Conservation (phyloP, 2,888 invertebrate species). For the Dolichopus griseipennis region DNA sequence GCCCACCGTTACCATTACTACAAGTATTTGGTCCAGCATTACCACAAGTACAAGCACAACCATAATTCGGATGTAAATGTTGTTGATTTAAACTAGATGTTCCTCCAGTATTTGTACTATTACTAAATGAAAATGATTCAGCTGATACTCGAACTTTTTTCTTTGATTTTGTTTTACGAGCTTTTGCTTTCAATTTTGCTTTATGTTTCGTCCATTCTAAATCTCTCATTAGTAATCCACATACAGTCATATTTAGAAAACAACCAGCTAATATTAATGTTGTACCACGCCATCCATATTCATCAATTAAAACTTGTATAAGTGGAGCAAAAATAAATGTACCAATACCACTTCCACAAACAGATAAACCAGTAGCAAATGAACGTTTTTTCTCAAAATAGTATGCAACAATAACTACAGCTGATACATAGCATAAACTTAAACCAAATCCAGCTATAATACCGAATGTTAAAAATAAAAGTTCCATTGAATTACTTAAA, state of each 20-base stretch:
- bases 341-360: slow-evolving; percentile 81
- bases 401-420: slow-evolving; percentile 82
- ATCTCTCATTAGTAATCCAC: slow-evolving; percentile 69
- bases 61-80: slow-evolving; percentile 27
- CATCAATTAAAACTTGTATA: slow-evolving; percentile 60
- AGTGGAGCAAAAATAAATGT: slow-evolving; percentile 80
- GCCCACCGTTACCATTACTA: slow-evolving; percentile 1
- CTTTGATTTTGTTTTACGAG: slow-evolving; percentile 45
- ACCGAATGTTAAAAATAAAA: slow-evolving; percentile 73
- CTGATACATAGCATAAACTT: slow-evolving; percentile 80
- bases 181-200: slow-evolving; percentile 54
- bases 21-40: slow-evolving; percentile 16
- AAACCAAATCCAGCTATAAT: slow-evolving; percentile 76
- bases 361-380: slow-evolving; percentile 76
- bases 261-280: slow-evolving; percentile 72
- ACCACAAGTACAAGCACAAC: slow-evolving; percentile 11
- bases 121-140: slow-evolving; percentile 61
- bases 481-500: slow-evolving; percentile 64
- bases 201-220: slow-evolving; percentile 49
- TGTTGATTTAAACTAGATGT: slow-evolving; percentile 46
- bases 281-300: slow-evolving; percentile 77
- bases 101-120: slow-evolving; percentile 56
- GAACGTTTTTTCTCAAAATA: slow-evolving; percentile 79
- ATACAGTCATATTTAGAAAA: slow-evolving; percentile 72
- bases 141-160: slow-evolving; percentile 57